Evolutionary conservation across 1,140 invertebrate genomes (phyloP).

Genomic region (Harpegnathos saltator): DNA sequence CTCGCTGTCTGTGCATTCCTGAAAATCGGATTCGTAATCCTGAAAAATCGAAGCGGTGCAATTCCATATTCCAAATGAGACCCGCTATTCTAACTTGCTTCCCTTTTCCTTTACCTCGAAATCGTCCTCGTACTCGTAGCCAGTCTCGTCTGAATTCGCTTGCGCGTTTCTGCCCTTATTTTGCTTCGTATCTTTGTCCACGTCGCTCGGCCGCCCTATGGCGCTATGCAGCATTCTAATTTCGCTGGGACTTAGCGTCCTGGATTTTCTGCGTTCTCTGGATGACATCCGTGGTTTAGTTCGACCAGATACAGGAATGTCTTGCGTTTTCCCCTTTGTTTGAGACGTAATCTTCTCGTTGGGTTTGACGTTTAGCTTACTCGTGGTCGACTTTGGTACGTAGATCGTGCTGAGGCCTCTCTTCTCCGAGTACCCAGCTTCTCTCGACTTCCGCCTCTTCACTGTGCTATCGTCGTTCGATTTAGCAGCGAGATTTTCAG

Average conservation of each 20-base stretch:
- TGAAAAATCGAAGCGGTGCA: constrained; percentile 62
- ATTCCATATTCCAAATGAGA: too few relatives aligned
- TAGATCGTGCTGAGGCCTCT: constrained; percentile 77
- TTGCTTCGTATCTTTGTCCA: constrained; percentile 19
- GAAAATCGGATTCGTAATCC: constrained; percentile 88
- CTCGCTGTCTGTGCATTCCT: constrained; percentile 83
- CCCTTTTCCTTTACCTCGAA: constrained; percentile 81
- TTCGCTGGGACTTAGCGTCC: constrained; percentile 81
- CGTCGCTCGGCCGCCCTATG: background rate
- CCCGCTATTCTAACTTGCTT: background rate
- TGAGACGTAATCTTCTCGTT: background rate
- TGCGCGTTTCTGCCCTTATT: background rate
- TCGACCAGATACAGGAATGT: background rate
- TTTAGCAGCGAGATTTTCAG: constrained; percentile 4
- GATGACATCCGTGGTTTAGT: constrained; percentile 8
- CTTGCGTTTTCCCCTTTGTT: constrained; percentile 13
- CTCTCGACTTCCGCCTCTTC: constrained; percentile 52
- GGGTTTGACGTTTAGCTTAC: constrained; percentile 56
- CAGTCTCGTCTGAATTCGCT: constrained; percentile 24
- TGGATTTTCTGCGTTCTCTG: constrained; percentile 75
- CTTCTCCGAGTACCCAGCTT: constrained; percentile 70
- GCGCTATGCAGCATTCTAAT: constrained; percentile 75
- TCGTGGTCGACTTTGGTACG: constrained; percentile 70
- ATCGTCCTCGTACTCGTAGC: constrained; percentile 85
- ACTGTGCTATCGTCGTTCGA: constrained; percentile 1